Evolutionary conservation across 2,113 vertebrate species (phyloP), one percentile per base, ranked within the genome.

Genomic region (Neolamprologus hecqui): DNA sequence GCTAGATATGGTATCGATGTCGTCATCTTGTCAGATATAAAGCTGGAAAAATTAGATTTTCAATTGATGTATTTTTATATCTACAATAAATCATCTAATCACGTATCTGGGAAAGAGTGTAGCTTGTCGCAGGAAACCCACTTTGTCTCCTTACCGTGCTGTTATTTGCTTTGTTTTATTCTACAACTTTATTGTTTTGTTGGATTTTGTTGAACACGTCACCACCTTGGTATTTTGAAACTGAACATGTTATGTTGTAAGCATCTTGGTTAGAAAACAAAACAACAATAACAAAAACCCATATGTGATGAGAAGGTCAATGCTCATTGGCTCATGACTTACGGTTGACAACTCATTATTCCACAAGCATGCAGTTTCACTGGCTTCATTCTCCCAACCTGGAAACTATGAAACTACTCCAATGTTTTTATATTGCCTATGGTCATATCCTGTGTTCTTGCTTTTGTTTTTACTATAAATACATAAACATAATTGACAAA

Each of bases 321-420:
- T 42, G 37, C 37, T 70, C 35, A 70, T 23, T 42, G 65, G 12
- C n/a, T 70, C 3, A 70, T 9, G 65, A 70, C 7, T 23, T 68
- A 4, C 2, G 12, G n/a, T 23, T 40, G n/a, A 42, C 35, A 21
- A 42, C 63, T 42, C n/a, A 42, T 21, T 23, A 0, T 37, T 3
- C 5, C n/a, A 42, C 19, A 23, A 23, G 2, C 12, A 70, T 70
- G 12, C 37, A 2, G 37, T 70, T 70, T 70, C n/a, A 42, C n/a
- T 70, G 37, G n/a, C 65, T 70, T 70, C 31, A 35, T 65, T 63
- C 60, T 12, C 31, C 60, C 17, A 65, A 35, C 60, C 60, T 35
- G 12, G 2, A 2, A 3, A 21, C 63, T 21, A 68, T 13, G 0
- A 60, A 60, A 60, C 57, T 33, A 60, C 57, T 33, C 10, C 11